Evolutionary conservation across 1,140 invertebrate species (phyloP), one percentile per base, ranked within the genome.

Genomic region (Ceratina japonica): DNA sequence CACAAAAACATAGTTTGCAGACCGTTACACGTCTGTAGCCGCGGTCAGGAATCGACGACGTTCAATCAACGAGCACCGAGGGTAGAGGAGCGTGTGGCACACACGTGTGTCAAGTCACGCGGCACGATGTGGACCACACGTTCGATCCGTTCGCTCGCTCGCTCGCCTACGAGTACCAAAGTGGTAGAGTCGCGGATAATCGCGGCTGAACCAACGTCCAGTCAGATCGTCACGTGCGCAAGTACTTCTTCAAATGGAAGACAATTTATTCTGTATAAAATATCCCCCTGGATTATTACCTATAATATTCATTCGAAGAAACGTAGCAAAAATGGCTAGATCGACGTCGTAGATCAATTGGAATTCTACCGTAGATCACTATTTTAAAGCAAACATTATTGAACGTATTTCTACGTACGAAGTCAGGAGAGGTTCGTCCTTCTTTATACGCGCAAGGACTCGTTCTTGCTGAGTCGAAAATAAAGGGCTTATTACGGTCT

Each of bases 401-500:
- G 5, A 0, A 44, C 5, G 5, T 44, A 44, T 7, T 10, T 10
- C 3, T 0, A 8, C 37, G 37, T 44, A 44, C 37, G 5, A 44
- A 44, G 5, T 44, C 10, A 8, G 37, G 37, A 44, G 10, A 44
- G 37, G 10, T 44, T 44, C 37, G 10, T 44, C 37, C 37, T 44
- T 44, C 5, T 44, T 44, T 44, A 44, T 2, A 44, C 0, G 37
- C 10, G 37, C 37, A 44, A 10, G 10, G 37, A 8, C 5, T 44
- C 37, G 10, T 44, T 61, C 52, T 83, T 70, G 74, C 78, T 52
- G 66, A 56, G 64, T 59, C 75, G 63, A 70, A 54, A 74, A 75
- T 70, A 71, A 71, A 80, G 72, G 82, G 75, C 75, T 82, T 82
- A 86, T 85, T 86, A 85, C 63, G 37, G 75, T 51, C 65, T 65